Base-by-base conservation (phyloP, 2,888 invertebrate species). In the Cephus pulcher region DNA sequence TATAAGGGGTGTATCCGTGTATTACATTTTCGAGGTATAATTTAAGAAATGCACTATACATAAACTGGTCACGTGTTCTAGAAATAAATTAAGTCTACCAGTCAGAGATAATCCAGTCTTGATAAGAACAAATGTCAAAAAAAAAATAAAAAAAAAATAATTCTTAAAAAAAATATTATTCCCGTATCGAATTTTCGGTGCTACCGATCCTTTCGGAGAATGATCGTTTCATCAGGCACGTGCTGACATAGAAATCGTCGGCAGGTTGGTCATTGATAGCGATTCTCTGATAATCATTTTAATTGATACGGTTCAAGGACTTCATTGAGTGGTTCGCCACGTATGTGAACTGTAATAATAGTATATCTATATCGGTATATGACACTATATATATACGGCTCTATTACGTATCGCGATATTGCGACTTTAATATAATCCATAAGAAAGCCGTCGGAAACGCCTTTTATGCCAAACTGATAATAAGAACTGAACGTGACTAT, bases 401-500 rank as follows among this genome's bases (percentile, higher is more conserved):
- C 23, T 56, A 56, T 23, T 23, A 56, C 0, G 56, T 6, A 56
- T 56, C 56, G 56, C 6, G 9, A 23, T 56, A 56, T 23, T 56
- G 23, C 56, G 23, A 4, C 56, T 56, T 23, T 23, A 56, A 56
- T 56, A 23, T 56, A 56, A 56, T 56, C 56, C 9, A 23, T 56
- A 9, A 56, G 23, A 23, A 56, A 23, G 56, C 23, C 56, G 23
- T 56, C 56, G 9, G 56, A 56, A 56, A 9, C 9, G 56, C 23
- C 9, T 23, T 9, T 9, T 23, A 56, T 56, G 15, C 9, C 70
- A 79, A 79, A 82, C 79, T 70, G 73, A 79, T 79, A 77, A 69
- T 73, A 78, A 80, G 76, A 56, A 23, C 3, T 56, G 79, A 81
- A 80, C 76, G 80, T 76, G 78, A 75, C 79, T 81, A 82, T 78